These are phyloP conservation scores for Rhingia rostrata DNA, from an alignment of 2,888 invertebrate species.

Conservation along the genomic window DNA sequence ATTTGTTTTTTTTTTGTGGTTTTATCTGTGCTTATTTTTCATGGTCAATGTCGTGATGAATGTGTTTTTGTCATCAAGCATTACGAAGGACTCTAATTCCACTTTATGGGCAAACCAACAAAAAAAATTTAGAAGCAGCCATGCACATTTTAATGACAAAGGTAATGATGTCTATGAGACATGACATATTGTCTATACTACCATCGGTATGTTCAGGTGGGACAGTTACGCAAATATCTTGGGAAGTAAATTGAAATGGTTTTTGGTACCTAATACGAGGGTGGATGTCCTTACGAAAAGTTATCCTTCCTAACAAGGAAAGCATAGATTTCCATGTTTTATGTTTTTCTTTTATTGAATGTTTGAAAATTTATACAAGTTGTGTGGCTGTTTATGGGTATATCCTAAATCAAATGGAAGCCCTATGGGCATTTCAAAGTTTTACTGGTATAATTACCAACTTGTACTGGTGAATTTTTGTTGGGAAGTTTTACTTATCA, in stretches of 20 bases:
- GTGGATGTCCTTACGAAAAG: conserved; percentile 9
- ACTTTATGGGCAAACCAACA: conserved; percentile 17
- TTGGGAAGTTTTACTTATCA: no score
- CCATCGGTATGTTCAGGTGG: neutral
- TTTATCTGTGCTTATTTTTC: conserved; percentile 28
- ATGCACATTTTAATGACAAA: conserved; percentile 35
- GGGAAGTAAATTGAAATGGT: neutral
- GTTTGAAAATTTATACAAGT: no score
- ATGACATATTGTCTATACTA: conserved; percentile 33
- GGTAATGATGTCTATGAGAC: conserved; percentile 14
- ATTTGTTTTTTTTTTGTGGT: conserved; percentile 13
- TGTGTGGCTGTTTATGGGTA: no score
- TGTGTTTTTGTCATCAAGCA: neutral
- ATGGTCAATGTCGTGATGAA: conserved; percentile 59
- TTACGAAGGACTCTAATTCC: conserved; percentile 27
- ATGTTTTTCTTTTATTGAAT: neutral
- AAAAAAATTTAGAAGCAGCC: neutral
- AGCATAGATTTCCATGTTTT: no score
- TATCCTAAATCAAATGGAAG: neutral
- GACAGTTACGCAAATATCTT: conserved; percentile 10
- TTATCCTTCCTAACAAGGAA: neutral
- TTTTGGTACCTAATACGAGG: conserved; percentile 2
- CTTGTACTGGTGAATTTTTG: no score
- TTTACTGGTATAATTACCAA: no score
- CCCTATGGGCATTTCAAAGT: neutral